Percentiles rank a stretch among this genome's conserved stretches.
Evolutionary conservation across 2,888 invertebrate genomes (phyloP).

Genomic region (Colostygia pectinataria): DNA sequence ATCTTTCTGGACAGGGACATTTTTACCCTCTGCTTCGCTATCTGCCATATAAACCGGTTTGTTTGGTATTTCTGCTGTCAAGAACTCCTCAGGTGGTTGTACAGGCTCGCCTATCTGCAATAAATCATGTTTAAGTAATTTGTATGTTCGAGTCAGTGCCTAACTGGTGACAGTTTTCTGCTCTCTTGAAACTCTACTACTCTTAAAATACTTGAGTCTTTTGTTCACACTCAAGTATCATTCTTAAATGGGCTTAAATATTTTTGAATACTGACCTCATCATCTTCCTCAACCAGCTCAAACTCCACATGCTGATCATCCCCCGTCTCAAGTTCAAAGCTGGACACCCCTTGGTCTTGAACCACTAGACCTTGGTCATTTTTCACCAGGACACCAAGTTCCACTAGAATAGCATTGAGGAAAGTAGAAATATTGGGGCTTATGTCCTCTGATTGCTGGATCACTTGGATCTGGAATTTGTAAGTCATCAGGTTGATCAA

Average conservation of each 20-base stretch:
- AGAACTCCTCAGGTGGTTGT: not conserved
- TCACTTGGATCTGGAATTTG: slow-evolving; percentile 26
- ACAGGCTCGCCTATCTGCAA: not conserved
- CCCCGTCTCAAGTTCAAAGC: slow-evolving; percentile 56
- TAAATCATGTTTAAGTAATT: too few relatives aligned
- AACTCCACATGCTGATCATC: slow-evolving; percentile 51
- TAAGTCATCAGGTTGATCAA: not conserved
- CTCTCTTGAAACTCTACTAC: too few relatives aligned
- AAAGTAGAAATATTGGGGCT: slow-evolving; percentile 48
- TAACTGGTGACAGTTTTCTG: too few relatives aligned
- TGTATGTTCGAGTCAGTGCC: too few relatives aligned
- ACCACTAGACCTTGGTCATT: slow-evolving; percentile 40
- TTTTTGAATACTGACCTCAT: slow-evolving; percentile 51
- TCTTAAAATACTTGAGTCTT: too few relatives aligned
- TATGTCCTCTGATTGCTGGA: slow-evolving; percentile 17
- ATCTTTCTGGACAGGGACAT: not conserved
- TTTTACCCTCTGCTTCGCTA: not conserved
- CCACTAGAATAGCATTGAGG: slow-evolving; percentile 54
- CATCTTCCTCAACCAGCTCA: slow-evolving; percentile 59
- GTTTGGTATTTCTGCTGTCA: not conserved
- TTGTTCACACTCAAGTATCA: too few relatives aligned
- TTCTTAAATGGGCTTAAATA: too few relatives aligned
- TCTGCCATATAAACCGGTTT: not conserved
- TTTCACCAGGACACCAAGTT: slow-evolving; percentile 54
- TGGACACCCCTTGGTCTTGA: slow-evolving; percentile 41